phyloP scores from a whole-genome alignment of 2,113 vertebrate genomes.

The Phocoena phocoena region DNA sequence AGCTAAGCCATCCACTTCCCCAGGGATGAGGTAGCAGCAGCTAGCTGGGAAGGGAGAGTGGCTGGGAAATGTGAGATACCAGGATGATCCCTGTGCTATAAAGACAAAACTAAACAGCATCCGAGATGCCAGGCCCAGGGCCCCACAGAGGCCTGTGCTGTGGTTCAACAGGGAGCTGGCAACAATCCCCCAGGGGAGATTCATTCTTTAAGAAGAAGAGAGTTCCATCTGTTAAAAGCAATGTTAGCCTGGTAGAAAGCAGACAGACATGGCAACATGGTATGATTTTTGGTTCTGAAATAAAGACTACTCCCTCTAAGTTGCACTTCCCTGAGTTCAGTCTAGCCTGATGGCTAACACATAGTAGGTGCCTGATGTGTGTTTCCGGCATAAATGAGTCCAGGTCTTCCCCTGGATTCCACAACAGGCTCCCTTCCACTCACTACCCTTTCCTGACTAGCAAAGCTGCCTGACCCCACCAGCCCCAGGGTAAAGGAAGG shows the following conservation, averaged over 20 bases:
- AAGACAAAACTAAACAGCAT: conserved; percentile 33
- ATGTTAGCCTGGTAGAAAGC: not conserved
- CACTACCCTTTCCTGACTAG: not conserved
- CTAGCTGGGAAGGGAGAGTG: not conserved
- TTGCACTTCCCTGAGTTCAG: not conserved
- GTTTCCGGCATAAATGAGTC: conserved; percentile 25
- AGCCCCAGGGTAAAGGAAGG: not conserved
- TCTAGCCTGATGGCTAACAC: not conserved
- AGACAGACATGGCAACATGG: not conserved
- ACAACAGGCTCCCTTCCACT: not conserved
- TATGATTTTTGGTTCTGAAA: not conserved
- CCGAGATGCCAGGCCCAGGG: conserved; percentile 49
- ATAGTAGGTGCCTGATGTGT: not conserved
- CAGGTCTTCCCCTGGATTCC: not conserved
- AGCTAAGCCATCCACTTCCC: conserved; percentile 23
- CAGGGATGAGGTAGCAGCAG: conserved; percentile 37
- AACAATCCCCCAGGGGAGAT: conserved; percentile 20
- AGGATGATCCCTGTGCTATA: conserved; percentile 20
- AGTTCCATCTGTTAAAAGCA: conserved; percentile 62
- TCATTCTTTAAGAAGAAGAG: conserved; percentile 64
- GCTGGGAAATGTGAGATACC: conserved; percentile 63
- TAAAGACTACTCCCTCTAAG: not conserved
- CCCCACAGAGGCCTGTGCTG: conserved; percentile 28
- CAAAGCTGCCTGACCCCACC: conserved; percentile 22
- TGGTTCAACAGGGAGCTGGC: conserved; percentile 57